Conservation (phyloP, 2,113 vertebrate genomes). For the Andinoacara biseriatus region DNA sequence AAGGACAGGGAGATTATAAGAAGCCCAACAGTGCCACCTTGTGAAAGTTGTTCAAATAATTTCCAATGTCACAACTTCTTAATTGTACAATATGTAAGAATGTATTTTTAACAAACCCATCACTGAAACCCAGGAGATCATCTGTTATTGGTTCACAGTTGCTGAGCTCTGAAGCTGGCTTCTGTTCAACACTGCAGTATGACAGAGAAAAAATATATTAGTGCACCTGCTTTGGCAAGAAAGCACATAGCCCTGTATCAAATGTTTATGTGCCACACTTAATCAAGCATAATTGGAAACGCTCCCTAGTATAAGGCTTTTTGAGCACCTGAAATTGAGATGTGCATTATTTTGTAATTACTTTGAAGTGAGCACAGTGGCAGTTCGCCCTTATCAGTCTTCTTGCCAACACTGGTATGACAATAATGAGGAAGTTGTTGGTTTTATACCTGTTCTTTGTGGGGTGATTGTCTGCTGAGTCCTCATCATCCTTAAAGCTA, state of each 20-base stretch:
- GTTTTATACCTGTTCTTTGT: constrained; percentile 54
- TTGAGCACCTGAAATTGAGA: constrained; percentile 15
- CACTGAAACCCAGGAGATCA: constrained; percentile 67
- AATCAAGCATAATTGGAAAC: constrained; percentile 41
- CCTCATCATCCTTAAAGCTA: constrained; percentile 53
- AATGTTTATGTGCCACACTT: constrained; percentile 11
- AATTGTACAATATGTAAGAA: not conserved
- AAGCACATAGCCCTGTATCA: constrained; percentile 7
- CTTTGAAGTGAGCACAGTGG: constrained; percentile 43
- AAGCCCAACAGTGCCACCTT: constrained; percentile 66
- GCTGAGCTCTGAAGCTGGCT: constrained; percentile 43
- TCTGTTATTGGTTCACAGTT: constrained; percentile 50
- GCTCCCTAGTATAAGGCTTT: not conserved
- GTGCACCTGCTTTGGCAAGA: constrained; percentile 29
- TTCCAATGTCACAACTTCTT: not conserved
- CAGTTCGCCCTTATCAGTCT: constrained; percentile 15
- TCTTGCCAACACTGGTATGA: constrained; percentile 24
- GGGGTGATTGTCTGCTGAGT: not conserved
- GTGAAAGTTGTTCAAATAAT: constrained; percentile 36
- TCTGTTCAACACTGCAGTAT: constrained; percentile 46
- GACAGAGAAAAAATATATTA: constrained; percentile 23
- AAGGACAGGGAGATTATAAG: not conserved
- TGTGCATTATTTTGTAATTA: constrained; percentile 18
- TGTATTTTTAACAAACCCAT: constrained; percentile 66
- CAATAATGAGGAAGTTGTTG: constrained; percentile 50